Conservation (phyloP, 2,797 vertebrate genomes). For the Antrozous pallidus region DNA sequence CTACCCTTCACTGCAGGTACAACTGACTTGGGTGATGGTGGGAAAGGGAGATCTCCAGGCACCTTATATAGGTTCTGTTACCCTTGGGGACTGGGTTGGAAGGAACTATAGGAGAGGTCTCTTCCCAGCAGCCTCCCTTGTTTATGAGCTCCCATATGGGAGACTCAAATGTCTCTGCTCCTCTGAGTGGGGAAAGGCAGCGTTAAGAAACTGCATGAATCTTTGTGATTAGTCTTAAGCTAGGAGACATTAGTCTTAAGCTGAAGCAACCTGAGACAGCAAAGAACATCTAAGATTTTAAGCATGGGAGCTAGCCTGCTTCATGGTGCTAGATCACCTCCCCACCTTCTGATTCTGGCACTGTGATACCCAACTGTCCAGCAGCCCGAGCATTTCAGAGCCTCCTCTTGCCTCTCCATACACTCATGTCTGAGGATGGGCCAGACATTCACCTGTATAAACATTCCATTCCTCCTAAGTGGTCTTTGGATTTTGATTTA, state of each 20-base stretch:
- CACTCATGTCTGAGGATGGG: neutral
- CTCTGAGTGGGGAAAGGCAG: neutral
- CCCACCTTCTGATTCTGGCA: neutral
- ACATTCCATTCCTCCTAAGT: neutral
- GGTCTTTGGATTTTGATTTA: conserved; percentile 18
- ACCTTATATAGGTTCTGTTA: neutral
- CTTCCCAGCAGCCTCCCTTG: neutral
- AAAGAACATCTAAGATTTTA: neutral
- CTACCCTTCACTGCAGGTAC: neutral
- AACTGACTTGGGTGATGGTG: neutral
- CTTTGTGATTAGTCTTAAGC: neutral
- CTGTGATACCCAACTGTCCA: neutral
- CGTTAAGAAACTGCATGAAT: neutral
- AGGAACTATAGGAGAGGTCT: neutral
- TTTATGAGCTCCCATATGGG: neutral
- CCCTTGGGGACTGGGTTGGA: neutral
- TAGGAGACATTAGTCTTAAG: neutral
- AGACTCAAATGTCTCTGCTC: neutral
- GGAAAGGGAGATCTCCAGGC: neutral
- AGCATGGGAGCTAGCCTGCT: neutral
- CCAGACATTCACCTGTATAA: neutral
- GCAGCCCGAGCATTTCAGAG: neutral
- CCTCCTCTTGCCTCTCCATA: neutral
- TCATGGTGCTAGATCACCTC: no score
- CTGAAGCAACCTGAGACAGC: neutral